Conservation (phyloP, 2,888 invertebrate species). For the Steinernema carpocapsae region DNA sequence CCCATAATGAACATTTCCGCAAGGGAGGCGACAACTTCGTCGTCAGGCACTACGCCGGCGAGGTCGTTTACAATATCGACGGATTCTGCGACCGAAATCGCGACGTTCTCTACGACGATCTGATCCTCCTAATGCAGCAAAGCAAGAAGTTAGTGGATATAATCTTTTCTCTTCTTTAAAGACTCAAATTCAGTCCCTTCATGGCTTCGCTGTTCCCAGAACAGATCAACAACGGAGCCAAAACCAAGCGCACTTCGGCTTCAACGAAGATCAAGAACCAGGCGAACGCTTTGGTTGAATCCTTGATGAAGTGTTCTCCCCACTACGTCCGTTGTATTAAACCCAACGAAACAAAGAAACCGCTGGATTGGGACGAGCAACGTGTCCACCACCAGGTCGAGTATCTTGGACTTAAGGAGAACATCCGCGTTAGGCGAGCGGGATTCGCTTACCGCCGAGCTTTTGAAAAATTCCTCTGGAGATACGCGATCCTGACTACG, state of each 20-base stretch:
- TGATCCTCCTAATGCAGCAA: constrained; percentile 77
- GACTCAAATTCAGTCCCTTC: constrained; percentile 72
- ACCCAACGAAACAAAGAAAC: constrained; percentile 77
- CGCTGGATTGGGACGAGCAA: constrained; percentile 76
- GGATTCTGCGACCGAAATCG: constrained; percentile 78
- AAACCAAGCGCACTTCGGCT: constrained; percentile 76
- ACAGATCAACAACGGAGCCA: constrained; percentile 70
- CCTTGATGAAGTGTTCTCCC: constrained; percentile 77
- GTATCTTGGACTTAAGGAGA: constrained; percentile 77
- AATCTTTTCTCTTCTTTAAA: background rate
- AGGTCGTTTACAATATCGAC: constrained; percentile 75
- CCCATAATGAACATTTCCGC: constrained; percentile 75
- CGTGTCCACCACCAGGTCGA: constrained; percentile 77
- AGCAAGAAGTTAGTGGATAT: constrained; percentile 73
- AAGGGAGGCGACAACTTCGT: constrained; percentile 74
- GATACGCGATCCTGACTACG: constrained; percentile 76
- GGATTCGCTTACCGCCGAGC: constrained; percentile 76
- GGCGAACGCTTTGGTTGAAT: constrained; percentile 76
- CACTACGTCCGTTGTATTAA: constrained; percentile 79
- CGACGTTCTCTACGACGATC: constrained; percentile 76
- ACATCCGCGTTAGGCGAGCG: constrained; percentile 77
- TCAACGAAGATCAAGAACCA: constrained; percentile 77
- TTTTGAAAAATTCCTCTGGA: constrained; percentile 67
- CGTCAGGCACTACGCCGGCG: constrained; percentile 78
- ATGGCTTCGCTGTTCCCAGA: constrained; percentile 75